Evolutionary conservation across 2,797 vertebrate species (phyloP).

Genomic region (Oreochromis grahami): DNA sequence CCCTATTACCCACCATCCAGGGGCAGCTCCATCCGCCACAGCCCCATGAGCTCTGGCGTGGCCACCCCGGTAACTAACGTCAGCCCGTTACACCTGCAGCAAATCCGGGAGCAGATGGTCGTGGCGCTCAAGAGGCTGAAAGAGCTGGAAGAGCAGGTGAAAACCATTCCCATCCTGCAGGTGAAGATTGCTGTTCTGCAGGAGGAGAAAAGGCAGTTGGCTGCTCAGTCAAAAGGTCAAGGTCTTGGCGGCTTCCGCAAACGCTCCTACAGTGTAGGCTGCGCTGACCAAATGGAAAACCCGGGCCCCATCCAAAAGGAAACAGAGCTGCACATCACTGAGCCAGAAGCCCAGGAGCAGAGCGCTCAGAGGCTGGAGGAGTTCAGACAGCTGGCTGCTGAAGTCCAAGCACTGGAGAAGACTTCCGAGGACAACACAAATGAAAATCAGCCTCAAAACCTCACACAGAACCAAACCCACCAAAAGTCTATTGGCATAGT

Average conservation of each 20-base stretch:
- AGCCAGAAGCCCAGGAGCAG: slow-evolving; percentile 82
- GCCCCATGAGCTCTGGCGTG: slow-evolving; percentile 93
- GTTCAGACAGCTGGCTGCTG: slow-evolving; percentile 89
- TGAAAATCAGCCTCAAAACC: background rate
- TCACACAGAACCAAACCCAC: slow-evolving; percentile 50
- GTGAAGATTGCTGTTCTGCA: slow-evolving; percentile 98
- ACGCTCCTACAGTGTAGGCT: slow-evolving; percentile 92
- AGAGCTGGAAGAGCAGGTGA: slow-evolving; percentile 94
- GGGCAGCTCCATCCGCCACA: slow-evolving; percentile 93
- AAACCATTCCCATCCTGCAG: slow-evolving; percentile 93
- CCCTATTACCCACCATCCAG: slow-evolving; percentile 82
- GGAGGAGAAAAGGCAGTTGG: slow-evolving; percentile 92
- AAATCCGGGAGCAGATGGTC: slow-evolving; percentile 98
- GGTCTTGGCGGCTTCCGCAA: slow-evolving; percentile 81
- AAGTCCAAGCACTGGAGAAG: slow-evolving; percentile 91
- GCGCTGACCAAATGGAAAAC: slow-evolving; percentile 87
- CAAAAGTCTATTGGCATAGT: slow-evolving; percentile 82
- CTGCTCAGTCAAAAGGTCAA: slow-evolving; percentile 86
- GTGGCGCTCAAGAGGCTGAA: slow-evolving; percentile 90
- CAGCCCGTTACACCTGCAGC: slow-evolving; percentile 92
- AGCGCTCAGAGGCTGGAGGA: slow-evolving; percentile 85
- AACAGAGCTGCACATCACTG: slow-evolving; percentile 88
- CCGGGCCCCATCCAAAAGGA: slow-evolving; percentile 73
- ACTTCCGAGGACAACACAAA: slow-evolving; percentile 80
- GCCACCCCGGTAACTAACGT: slow-evolving; percentile 92